phyloP scores from a whole-genome alignment of 2,113 vertebrate genomes.

The Diglossa brunneiventris region DNA sequence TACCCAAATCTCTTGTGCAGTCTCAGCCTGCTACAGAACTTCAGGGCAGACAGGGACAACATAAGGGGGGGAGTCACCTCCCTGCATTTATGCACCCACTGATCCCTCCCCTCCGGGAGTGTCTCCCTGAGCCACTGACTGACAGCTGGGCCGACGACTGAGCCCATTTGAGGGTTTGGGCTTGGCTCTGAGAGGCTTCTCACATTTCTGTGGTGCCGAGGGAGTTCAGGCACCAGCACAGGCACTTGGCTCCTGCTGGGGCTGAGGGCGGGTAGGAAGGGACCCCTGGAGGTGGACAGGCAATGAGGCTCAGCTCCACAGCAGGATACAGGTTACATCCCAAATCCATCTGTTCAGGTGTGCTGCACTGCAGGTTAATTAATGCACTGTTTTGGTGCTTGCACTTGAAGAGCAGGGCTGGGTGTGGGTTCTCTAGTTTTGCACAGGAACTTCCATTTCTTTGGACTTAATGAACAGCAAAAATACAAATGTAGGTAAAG shows the following conservation, averaged over 20 bases:
- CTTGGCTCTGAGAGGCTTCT: background rate
- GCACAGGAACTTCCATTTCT: background rate
- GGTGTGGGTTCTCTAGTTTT: background rate
- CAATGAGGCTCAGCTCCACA: background rate
- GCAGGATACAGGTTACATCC: background rate
- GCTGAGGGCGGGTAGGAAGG: background rate
- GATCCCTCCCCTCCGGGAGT: fast-evolving
- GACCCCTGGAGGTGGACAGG: fast-evolving
- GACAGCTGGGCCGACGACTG: fast-evolving
- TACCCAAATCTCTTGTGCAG: background rate
- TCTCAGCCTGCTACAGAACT: background rate
- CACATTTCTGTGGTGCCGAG: fast-evolving
- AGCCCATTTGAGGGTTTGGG: background rate
- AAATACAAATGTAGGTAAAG: background rate
- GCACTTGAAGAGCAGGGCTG: background rate
- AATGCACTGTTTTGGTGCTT: fast-evolving
- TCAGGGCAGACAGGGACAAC: fast-evolving
- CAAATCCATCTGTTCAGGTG: fast-evolving
- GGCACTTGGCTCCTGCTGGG: background rate
- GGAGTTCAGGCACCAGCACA: background rate
- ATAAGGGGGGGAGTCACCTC: fast-evolving
- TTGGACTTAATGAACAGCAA: background rate
- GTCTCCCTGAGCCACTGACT: fast-evolving
- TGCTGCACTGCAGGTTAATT: background rate
- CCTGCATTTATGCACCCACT: background rate